Base-by-base conservation (phyloP, 1,140 invertebrate genomes). In the Sitobion miscanthi region DNA sequence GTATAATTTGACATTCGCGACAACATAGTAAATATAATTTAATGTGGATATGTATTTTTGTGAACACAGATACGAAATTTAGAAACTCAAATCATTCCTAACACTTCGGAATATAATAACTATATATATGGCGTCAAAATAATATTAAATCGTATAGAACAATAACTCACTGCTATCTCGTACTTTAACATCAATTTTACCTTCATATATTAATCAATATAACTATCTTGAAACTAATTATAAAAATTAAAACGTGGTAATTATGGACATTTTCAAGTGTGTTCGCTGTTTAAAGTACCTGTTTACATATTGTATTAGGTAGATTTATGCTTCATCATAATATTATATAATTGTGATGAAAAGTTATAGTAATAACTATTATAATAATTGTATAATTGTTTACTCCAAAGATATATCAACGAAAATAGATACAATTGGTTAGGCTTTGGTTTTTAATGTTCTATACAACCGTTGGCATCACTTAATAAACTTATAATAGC, bases 271-370 rank as follows among this genome's bases (percentile, higher is more conserved):
- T 14, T n/a, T 35, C 62, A 77, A 77, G 62, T 77, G 14, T 77
- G 62, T 77, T 77, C 14, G 42, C 42, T 42, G 42, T 42, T 2
- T 4, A 77, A 77, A 77, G 30, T 77, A 77, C 62, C 62, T 6
- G 30, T n/a, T 30, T 77, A 77, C 62, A n/a, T 77, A 77, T 77
- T 77, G n/a, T 77, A 77, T n/a, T 77, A 77, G 14, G 5, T n/a
- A 77, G 62, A 77, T 77, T 77, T n/a, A 77, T 77, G 62, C 62
- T 77, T 77, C 62, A n/a, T n/a, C 62, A n/a, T 77, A 77, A 77
- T 77, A 77, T 35, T n/a, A 17, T 17, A 17, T 77, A 77, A 77
- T n/a, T n/a, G 14, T n/a, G 62, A 77, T 77, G 5, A 14, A 77
- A 77, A 77, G 14, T 20, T n/a, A 77, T n/a, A 77, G 14, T 2